Evolutionary conservation across 2,888 invertebrate genomes (phyloP), one percentile per base, ranked within the genome.

Genomic region (Parelbella ahira): DNA sequence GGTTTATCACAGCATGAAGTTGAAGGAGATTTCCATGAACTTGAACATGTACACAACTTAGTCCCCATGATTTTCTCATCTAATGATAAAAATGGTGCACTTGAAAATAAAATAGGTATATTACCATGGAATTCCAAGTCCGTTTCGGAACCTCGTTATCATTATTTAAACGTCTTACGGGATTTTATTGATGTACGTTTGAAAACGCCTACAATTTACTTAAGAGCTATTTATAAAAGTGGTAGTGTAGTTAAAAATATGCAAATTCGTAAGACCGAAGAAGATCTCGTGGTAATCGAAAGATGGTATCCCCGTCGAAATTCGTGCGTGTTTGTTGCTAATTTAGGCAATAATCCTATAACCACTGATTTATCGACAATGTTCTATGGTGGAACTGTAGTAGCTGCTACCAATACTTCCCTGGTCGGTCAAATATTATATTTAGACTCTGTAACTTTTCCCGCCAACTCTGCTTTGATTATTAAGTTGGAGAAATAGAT

Each of bases 251-350:
- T 89, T 30, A 90, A 90, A 9, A 95, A 93, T 71, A 91, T 92
- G 46, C 91, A 91, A 54, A 87, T 94, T 37, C 90, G 92, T 45
- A 89, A 90, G 60, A 89, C 90, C 12, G 84, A 89, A 21, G 89
- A 90, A 27, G 90, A 92, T 58, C 87, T 95, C 28, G 78, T 95
- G 1, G 89, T 94, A 8, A 75, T 92, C 30, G 94, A 95, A 63
- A 88, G 95, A 28, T 93, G 92, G 89, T 95, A 92, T 71, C 95
- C 95, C 0, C 89, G 95, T 7, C 89, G 93, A 44, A 93, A 93
- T 61, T 91, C 93, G 0, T 94, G 92, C 62, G 92, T 94, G 0
- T 90, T 93, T 45, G 90, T 95, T 0, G 91, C 92, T 1, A 95
- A 95, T 80, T 87, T 94, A 1, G 93, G 93, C 0, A 79, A 68